Evolutionary conservation across 2,797 vertebrate genomes (phyloP).

Genomic region (Urosaurus nigricauda): DNA sequence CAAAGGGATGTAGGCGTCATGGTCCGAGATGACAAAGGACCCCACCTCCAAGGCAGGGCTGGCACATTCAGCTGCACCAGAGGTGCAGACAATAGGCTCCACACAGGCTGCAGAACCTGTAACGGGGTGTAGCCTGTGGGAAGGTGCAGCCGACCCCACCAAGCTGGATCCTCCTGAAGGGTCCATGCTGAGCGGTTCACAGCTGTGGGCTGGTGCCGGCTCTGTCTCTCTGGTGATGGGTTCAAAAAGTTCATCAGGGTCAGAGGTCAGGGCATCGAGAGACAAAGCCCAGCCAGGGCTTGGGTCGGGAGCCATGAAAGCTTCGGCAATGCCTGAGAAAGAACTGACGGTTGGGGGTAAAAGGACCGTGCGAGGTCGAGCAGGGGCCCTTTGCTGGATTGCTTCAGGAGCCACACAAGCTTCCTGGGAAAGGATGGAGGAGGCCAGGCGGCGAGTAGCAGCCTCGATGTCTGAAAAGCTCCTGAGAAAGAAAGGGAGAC

Average conservation of each 20-base stretch:
- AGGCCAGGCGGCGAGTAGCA: conserved; percentile 32
- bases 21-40: not conserved
- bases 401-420: not conserved
- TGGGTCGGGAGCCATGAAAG: conserved; percentile 22
- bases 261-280: not conserved
- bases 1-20: not conserved
- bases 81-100: not conserved
- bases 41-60: not conserved
- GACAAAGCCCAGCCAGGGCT: not conserved
- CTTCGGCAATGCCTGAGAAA: conserved; percentile 28
- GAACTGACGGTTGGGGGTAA: not conserved
- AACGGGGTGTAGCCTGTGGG: not conserved
- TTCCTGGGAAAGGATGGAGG: conserved; percentile 46
- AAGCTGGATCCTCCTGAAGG: not conserved
- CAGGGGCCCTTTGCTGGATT: not conserved
- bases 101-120: not conserved
- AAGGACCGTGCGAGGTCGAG: not conserved
- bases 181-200: not conserved
- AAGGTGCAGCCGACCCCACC: not conserved
- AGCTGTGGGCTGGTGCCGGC: not conserved
- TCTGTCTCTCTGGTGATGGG: conserved; percentile 19
- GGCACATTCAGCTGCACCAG: not conserved
- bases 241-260: conserved; percentile 29
- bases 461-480: conserved; percentile 41
- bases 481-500: not conserved